These are phyloP conservation scores for Gisinianus flammeolus DNA, from an alignment of 2,888 invertebrate genomes.

Conservation along the genomic window DNA sequence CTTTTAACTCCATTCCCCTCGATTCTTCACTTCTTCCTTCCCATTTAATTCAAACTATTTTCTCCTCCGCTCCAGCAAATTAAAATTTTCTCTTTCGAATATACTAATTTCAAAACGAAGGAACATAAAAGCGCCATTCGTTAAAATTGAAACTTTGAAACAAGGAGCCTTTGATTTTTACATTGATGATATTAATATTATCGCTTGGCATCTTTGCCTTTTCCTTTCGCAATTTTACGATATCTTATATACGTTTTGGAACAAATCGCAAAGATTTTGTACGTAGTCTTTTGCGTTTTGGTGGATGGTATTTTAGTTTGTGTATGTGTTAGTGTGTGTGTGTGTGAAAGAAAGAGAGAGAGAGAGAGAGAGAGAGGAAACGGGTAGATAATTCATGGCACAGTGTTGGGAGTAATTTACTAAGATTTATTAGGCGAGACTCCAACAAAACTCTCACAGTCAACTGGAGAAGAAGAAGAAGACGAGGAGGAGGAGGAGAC, in stretches of 20 bases:
- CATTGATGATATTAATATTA: too few species aligned
- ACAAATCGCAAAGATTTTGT: neutral
- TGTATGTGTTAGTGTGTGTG: neutral
- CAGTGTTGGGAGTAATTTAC: slow-evolving; percentile 58
- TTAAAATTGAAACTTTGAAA: too few species aligned
- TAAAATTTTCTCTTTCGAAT: too few species aligned
- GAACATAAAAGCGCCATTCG: too few species aligned
- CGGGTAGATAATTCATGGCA: slow-evolving; percentile 58
- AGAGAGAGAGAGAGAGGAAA: too few species aligned
- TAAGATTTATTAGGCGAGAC: slow-evolving; percentile 58
- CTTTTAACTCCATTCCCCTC: slow-evolving; percentile 39
- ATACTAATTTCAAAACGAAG: too few species aligned
- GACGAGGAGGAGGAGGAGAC: slow-evolving; percentile 33
- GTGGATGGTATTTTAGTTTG: neutral
- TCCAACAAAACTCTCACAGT: slow-evolving; percentile 48
- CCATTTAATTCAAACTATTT: neutral
- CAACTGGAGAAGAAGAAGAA: neutral
- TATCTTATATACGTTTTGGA: too few species aligned
- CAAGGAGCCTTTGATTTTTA: too few species aligned
- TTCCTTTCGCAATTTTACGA: too few species aligned
- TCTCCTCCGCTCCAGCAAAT: neutral
- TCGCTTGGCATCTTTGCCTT: too few species aligned
- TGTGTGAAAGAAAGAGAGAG: too few species aligned
- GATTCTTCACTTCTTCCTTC: neutral
- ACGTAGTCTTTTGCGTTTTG: neutral